Percentiles rank a stretch among this genome's conserved stretches.
These are phyloP conservation scores for Drosophila repleta DNA, from an alignment of 1,140 invertebrate genomes.

Conservation along the genomic window DNA sequence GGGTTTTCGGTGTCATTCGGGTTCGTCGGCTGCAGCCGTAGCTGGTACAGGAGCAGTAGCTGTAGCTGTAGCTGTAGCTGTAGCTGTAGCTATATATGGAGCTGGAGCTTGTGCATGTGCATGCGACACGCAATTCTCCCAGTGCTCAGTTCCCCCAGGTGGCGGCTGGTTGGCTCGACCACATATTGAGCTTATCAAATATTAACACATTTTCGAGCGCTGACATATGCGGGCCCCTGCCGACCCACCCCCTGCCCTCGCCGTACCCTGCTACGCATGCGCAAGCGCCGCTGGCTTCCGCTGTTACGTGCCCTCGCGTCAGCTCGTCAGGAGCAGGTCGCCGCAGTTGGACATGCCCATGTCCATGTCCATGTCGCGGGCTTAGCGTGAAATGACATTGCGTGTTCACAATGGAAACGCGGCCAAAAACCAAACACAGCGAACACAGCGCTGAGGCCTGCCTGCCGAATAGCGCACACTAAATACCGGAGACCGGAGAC, in stretches of 20 bases:
- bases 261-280: slow-evolving; percentile 37
- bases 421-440: slow-evolving; percentile 28
- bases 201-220: slow-evolving; percentile 80
- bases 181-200: slow-evolving; percentile 82
- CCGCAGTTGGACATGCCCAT: slow-evolving; percentile 39
- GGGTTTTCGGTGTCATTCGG: slow-evolving; percentile 65
- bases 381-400: slow-evolving; percentile 76
- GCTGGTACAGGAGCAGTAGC: neutral
- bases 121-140: slow-evolving; percentile 60
- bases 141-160: slow-evolving; percentile 21
- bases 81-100: neutral
- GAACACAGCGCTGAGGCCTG: neutral
- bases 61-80: neutral
- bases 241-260: slow-evolving; percentile 1
- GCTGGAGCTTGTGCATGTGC: slow-evolving; percentile 39
- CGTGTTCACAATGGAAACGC: slow-evolving; percentile 56
- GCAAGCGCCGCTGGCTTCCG: slow-evolving; percentile 55
- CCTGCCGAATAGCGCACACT: slow-evolving; percentile 11
- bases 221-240: slow-evolving; percentile 55
- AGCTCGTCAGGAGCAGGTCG: slow-evolving; percentile 6
- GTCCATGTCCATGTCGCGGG: slow-evolving; percentile 37
- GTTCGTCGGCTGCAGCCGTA: slow-evolving; percentile 24
- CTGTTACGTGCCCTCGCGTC: slow-evolving; percentile 62
- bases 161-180: slow-evolving; percentile 46
- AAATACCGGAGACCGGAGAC: slow-evolving; percentile 27